phyloP scores from a whole-genome alignment of 2,797 vertebrate genomes.

The Lophius americanus region DNA sequence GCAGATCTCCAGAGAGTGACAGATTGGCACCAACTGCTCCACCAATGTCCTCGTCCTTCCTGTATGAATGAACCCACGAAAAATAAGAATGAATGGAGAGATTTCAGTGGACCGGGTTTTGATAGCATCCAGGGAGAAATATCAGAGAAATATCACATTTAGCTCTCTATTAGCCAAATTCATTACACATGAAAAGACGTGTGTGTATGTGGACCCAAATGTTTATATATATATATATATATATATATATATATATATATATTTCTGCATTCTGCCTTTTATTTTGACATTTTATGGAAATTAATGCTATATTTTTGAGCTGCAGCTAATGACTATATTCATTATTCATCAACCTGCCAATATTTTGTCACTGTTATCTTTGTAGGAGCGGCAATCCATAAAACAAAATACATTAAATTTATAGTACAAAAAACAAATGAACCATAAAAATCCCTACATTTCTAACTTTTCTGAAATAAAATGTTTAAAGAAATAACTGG shows the following conservation, averaged over 20 bases:
- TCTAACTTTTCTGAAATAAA: background rate
- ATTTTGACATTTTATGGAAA: background rate
- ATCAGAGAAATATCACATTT: slow-evolving; percentile 36
- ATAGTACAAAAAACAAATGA: background rate
- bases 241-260: too few species aligned
- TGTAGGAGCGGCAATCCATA: background rate
- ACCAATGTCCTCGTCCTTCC: slow-evolving; percentile 74
- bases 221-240: too few species aligned
- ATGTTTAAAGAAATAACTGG: background rate
- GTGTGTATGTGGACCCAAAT: too few species aligned
- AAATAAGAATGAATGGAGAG: slow-evolving; percentile 63
- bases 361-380: background rate
- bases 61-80: slow-evolving; percentile 66
- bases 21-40: slow-evolving; percentile 79
- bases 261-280: too few species aligned
- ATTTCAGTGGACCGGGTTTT: slow-evolving; percentile 44
- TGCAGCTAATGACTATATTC: background rate
- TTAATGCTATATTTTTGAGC: background rate
- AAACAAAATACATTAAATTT: background rate
- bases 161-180: slow-evolving; percentile 1
- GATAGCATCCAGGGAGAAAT: slow-evolving; percentile 33
- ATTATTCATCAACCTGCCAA: background rate
- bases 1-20: slow-evolving; percentile 72
- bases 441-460: background rate
- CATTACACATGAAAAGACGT: too few species aligned